These are phyloP conservation scores for Nomada fabriciana DNA, from an alignment of 2,888 invertebrate species.

Conservation along the genomic window DNA sequence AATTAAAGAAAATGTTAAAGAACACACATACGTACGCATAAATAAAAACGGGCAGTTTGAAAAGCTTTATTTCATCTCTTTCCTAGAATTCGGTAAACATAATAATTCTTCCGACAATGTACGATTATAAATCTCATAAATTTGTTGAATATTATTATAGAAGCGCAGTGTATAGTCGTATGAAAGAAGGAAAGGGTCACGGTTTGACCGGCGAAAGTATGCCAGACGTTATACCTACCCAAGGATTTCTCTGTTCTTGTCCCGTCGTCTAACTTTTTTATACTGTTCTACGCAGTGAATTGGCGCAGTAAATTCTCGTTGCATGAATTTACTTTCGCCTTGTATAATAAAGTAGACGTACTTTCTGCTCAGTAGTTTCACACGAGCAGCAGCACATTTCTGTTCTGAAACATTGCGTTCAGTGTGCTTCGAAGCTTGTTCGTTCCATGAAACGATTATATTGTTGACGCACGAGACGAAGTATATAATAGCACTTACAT, in stretches of 20 bases:
- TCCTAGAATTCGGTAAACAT: too few species aligned
- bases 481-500: neutral
- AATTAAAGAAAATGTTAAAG: too few species aligned
- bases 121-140: too few species aligned
- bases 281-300: slow-evolving; percentile 52
- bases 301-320: slow-evolving; percentile 68
- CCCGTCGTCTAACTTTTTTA: slow-evolving; percentile 61
- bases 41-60: too few species aligned
- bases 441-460: slow-evolving; percentile 16
- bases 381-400: slow-evolving; percentile 36
- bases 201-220: slow-evolving; percentile 13
- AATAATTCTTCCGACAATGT: too few species aligned
- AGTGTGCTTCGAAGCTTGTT: slow-evolving; percentile 6
- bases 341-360: slow-evolving; percentile 65
- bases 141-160: neutral
- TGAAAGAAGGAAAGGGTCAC: slow-evolving; percentile 1
- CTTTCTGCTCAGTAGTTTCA: slow-evolving; percentile 48
- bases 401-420: slow-evolving; percentile 23
- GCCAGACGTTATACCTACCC: slow-evolving; percentile 15
- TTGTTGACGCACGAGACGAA: neutral
- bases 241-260: slow-evolving; percentile 53
- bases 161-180: neutral
- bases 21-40: too few species aligned
- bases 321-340: slow-evolving; percentile 62
- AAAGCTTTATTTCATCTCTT: too few species aligned